Evolutionary conservation across 2,888 invertebrate genomes (phyloP).

Genomic region (Lathronympha strigana): DNA sequence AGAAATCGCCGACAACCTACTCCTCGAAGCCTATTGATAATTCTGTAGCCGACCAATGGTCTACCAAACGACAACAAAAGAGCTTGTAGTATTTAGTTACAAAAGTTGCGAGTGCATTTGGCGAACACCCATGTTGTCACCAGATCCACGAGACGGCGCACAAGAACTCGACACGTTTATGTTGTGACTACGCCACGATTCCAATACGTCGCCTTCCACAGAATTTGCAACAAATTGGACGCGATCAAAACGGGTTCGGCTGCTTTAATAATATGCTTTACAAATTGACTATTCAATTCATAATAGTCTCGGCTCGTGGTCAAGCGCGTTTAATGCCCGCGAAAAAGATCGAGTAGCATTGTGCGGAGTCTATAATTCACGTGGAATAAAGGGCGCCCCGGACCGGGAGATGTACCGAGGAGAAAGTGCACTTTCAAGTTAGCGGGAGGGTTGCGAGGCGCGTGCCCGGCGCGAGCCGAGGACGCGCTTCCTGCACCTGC

Average conservation of each 20-base stretch:
- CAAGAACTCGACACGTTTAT: conserved; percentile 37
- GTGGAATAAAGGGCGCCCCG: conserved; percentile 34
- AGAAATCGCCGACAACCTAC: neutral
- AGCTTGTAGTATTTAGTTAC: conserved; percentile 28
- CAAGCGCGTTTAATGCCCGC: conserved; percentile 23
- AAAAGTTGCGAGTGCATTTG: conserved; percentile 36
- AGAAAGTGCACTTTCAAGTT: conserved; percentile 43
- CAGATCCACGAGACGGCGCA: conserved; percentile 31
- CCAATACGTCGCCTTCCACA: conserved; percentile 32
- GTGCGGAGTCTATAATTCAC: conserved; percentile 41
- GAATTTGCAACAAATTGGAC: conserved; percentile 34
- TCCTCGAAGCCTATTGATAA: conserved; percentile 13
- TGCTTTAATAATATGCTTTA: conserved; percentile 33
- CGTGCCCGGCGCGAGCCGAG: conserved; percentile 46
- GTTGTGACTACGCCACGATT: conserved; percentile 40
- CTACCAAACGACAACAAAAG: conserved; percentile 14
- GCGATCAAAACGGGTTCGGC: conserved; percentile 32
- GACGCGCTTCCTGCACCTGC: conserved; percentile 42
- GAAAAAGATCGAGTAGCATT: conserved; percentile 25
- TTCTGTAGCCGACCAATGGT: conserved; percentile 11
- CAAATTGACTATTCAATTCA: conserved; percentile 38
- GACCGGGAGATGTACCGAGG: conserved; percentile 35
- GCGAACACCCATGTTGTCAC: conserved; percentile 32
- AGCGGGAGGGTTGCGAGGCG: conserved; percentile 40
- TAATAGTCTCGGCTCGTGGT: conserved; percentile 35